Percentiles rank a stretch among this genome's conserved stretches.
Evolutionary conservation across 2,113 vertebrate species (phyloP).

Genomic region (Triplophysa rosa): DNA sequence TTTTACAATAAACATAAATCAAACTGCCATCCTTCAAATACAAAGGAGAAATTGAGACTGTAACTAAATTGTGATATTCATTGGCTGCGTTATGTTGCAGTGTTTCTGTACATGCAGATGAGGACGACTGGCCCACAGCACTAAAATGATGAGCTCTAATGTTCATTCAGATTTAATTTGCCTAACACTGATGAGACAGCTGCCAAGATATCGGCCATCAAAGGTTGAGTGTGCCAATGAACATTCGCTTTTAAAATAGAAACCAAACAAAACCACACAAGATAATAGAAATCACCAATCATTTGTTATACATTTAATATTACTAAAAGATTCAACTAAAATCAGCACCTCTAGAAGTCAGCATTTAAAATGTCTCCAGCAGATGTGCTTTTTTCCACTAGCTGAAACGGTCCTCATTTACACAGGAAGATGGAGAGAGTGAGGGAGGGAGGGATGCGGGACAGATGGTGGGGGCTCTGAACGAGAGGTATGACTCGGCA

Average conservation of each 20-base stretch:
- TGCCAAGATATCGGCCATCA: neutral
- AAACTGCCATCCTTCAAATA: neutral
- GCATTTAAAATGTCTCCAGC: neutral
- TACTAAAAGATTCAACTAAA: no score
- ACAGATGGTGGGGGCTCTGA: neutral
- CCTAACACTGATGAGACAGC: neutral
- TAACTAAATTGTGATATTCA: neutral
- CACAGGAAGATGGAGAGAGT: neutral
- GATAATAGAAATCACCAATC: neutral
- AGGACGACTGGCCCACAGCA: neutral
- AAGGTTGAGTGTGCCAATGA: neutral
- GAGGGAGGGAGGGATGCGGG: neutral
- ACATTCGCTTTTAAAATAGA: neutral
- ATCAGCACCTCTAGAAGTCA: neutral
- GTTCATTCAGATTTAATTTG: neutral
- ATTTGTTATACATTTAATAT: no score
- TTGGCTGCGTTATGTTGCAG: neutral
- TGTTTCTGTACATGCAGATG: neutral
- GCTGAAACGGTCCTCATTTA: neutral
- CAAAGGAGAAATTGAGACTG: neutral
- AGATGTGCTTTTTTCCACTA: neutral
- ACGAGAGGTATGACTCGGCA: constrained; percentile 33
- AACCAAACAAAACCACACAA: neutral
- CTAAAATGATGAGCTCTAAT: neutral
- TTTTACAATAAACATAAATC: constrained; percentile 16